A percentile compares a stretch with the other conserved stretches of the same genome.
Conservation (phyloP, 1,140 invertebrate species). For the Polypedilum vanderplanki region DNA sequence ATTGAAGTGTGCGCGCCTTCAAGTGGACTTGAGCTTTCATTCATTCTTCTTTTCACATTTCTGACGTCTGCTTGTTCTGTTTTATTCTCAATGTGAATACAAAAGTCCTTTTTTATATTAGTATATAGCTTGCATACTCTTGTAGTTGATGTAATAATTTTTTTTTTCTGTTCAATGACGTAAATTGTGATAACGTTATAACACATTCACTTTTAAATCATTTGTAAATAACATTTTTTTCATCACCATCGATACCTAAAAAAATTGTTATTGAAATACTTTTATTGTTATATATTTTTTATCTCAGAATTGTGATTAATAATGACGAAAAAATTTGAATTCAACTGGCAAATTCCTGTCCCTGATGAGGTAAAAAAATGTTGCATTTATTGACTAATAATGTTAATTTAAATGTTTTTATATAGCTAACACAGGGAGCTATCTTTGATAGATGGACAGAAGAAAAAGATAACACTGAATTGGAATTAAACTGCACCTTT, state of each 20-base stretch:
- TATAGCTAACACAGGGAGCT: slow-evolving; percentile 50
- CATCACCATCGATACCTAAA: background rate
- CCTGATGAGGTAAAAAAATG: slow-evolving; percentile 51
- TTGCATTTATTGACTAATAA: background rate
- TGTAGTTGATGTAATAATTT: background rate
- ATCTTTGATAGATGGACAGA: slow-evolving; percentile 96
- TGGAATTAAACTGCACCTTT: slow-evolving; percentile 83
- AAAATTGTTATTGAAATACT: no score
- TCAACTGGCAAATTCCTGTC: slow-evolving; percentile 94
- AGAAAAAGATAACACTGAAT: slow-evolving; percentile 83
- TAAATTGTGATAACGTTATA: slow-evolving; percentile 16
- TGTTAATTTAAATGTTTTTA: background rate
- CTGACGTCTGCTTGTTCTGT: background rate
- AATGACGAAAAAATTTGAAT: slow-evolving; percentile 98
- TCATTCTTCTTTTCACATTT: background rate
- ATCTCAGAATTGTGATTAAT: slow-evolving; percentile 34
- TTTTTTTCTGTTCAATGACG: background rate
- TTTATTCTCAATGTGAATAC: background rate
- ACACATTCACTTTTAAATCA: slow-evolving; percentile 23
- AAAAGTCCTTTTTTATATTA: slow-evolving; percentile 1
- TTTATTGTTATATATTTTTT: background rate
- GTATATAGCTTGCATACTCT: background rate
- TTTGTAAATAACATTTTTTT: slow-evolving; percentile 26
- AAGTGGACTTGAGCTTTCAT: slow-evolving; percentile 4
- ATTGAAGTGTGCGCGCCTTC: background rate